A percentile compares a stretch with the other conserved stretches of the same genome.
Conservation (phyloP, 2,888 invertebrate genomes). For the Lasiommata megera region DNA sequence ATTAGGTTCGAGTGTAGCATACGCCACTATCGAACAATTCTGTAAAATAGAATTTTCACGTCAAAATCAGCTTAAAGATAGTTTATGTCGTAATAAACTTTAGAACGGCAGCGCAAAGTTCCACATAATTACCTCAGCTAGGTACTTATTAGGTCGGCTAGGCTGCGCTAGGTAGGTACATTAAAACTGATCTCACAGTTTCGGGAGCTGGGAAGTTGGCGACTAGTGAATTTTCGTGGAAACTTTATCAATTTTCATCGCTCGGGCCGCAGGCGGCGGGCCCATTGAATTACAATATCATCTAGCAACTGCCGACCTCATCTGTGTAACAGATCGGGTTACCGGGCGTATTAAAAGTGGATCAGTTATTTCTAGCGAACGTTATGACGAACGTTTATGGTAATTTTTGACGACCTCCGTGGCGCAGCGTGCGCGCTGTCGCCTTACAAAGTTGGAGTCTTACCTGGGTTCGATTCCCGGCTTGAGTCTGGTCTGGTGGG, state of each 20-base stretch:
- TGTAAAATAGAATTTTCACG: background rate
- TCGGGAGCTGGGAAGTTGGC: constrained; percentile 38
- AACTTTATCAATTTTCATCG: constrained; percentile 52
- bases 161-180: constrained; percentile 20
- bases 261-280: constrained; percentile 36
- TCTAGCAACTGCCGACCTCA: constrained; percentile 27
- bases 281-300: constrained; percentile 41
- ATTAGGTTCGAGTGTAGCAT: too few relatives aligned
- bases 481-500: too few relatives aligned
- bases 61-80: background rate
- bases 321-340: constrained; percentile 27
- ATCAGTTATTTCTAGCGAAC: background rate
- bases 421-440: too few relatives aligned
- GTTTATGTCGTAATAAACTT: constrained; percentile 6
- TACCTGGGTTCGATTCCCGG: too few relatives aligned
- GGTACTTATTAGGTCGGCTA: constrained; percentile 19
- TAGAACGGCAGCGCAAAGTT: constrained; percentile 8
- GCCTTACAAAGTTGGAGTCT: too few relatives aligned
- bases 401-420: background rate
- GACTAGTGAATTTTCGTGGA: constrained; percentile 46
- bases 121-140: constrained; percentile 21
- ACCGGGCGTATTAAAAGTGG: constrained; percentile 19
- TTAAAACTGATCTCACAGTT: constrained; percentile 43
- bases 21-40: too few relatives aligned
- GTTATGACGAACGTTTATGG: background rate